Percentiles rank a stretch among this genome's conserved stretches.
These are phyloP conservation scores for Zootoca vivipara DNA, from an alignment of 2,113 vertebrate genomes.

Conservation along the genomic window DNA sequence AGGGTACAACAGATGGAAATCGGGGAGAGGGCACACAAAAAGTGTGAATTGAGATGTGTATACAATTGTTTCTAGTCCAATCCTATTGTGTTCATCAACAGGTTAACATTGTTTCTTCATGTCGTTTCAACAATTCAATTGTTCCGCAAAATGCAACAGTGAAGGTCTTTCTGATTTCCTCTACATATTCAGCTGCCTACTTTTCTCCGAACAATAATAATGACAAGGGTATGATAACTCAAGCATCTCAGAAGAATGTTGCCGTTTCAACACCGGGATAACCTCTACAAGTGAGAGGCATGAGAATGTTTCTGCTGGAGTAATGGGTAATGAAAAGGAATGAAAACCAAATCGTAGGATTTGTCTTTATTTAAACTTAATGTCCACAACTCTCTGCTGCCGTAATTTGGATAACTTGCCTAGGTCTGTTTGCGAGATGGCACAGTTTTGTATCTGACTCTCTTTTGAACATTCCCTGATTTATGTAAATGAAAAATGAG, in stretches of 20 bases:
- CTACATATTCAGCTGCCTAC: neutral
- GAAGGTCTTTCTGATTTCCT: neutral
- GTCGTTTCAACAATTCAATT: neutral
- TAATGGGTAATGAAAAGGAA: constrained; percentile 9
- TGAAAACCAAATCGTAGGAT: neutral
- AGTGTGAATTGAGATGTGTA: neutral
- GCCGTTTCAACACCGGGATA: neutral
- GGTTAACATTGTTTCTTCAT: neutral
- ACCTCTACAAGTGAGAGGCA: neutral
- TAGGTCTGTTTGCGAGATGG: constrained; percentile 1
- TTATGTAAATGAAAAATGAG: constrained; percentile 9
- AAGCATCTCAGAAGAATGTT: neutral
- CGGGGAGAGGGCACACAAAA: neutral
- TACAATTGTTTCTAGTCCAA: neutral
- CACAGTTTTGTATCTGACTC: constrained; percentile 13
- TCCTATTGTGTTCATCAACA: neutral
- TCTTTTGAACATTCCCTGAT: neutral
- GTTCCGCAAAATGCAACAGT: neutral
- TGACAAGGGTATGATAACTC: neutral
- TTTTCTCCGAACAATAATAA: neutral
- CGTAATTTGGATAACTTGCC: constrained; percentile 27
- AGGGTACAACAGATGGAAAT: neutral
- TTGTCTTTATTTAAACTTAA: constrained; percentile 34
- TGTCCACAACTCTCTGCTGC: neutral
- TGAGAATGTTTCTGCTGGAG: neutral